Evolutionary conservation across 2,113 vertebrate genomes (phyloP), one percentile per base, ranked within the genome.

Genomic region (Motacilla alba): DNA sequence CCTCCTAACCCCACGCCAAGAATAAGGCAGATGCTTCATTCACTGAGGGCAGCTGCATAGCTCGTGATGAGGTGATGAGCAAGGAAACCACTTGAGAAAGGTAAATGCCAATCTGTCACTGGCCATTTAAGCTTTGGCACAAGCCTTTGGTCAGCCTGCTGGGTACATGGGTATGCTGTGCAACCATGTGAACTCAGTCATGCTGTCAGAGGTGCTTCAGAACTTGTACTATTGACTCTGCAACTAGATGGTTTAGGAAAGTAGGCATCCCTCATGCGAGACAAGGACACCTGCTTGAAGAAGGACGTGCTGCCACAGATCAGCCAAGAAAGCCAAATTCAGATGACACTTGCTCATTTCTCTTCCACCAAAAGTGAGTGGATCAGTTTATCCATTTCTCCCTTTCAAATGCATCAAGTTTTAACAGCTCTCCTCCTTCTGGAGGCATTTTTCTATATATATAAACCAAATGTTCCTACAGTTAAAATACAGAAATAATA

Each of bases 391-490:
- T 76, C 95, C 94, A 96, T 92, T 85, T 93, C 93, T 93, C 94
- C 73, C 69, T 93, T 97, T 96, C 88, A 90, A 95, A 96, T 66
- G 56, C 88, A 39, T 86, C 90, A 81, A 96, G 86, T 95, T 94
- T 97, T 97, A 95, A 91, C 97, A 96, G 89, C 62, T 77, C 91
- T 98, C 93, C 82, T 91, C 76, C 92, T 97, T 95, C 95, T 96
- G 94, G 91, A 98, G 96, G 89, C 93, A 97, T 96, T 96, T 97
- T 94, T 97, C 93, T 97, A 90, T 89, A 93, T 82, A 91, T 94
- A 87, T 95, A 97, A 97, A 96, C 94, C 93, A 97, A 95, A 95
- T 94, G 95, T 95, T 95, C 89, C 95, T 96, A 93, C 79, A 95
- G 96, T 96, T 96, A 98, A 89, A 85, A 91, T 70, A 95, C 89